These are phyloP conservation scores for Hemistola chrysoprasaria DNA, from an alignment of 2,888 invertebrate genomes.

Conservation along the genomic window DNA sequence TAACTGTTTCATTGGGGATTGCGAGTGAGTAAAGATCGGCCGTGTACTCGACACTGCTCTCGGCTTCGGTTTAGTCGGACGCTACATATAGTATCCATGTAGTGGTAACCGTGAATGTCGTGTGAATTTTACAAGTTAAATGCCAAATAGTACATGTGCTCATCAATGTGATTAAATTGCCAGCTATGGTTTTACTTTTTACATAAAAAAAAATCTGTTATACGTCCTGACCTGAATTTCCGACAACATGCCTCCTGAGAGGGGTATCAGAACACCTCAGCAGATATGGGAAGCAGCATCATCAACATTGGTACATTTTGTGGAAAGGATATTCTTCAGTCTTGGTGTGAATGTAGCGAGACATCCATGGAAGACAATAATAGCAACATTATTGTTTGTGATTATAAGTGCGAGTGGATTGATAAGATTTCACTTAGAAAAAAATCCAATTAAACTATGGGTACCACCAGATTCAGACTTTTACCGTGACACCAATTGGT, in stretches of 20 bases:
- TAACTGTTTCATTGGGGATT: slow-evolving; percentile 2
- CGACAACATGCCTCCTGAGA: slow-evolving; percentile 54
- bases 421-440: slow-evolving; percentile 86
- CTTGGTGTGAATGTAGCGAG: slow-evolving; percentile 84
- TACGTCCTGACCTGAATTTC: neutral
- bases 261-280: slow-evolving; percentile 58
- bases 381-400: slow-evolving; percentile 79
- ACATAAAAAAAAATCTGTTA: slow-evolving; percentile 1
- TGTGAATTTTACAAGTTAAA: too few relatives aligned
- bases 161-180: neutral
- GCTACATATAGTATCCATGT: too few relatives aligned
- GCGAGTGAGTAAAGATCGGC: too few relatives aligned
- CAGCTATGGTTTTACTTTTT: slow-evolving; percentile 5
- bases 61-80: too few relatives aligned
- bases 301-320: slow-evolving; percentile 64
- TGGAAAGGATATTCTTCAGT: slow-evolving; percentile 74
- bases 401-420: slow-evolving; percentile 83
- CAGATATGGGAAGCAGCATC: slow-evolving; percentile 68
- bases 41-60: too few relatives aligned
- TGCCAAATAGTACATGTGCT: too few relatives aligned
- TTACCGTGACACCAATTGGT: slow-evolving; percentile 86
- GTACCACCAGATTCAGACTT: slow-evolving; percentile 88
- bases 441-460: slow-evolving; percentile 89
- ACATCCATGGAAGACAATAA: slow-evolving; percentile 83
- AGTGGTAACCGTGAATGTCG: too few relatives aligned